Evolutionary conservation across 2,888 invertebrate genomes (phyloP), one percentile per base, ranked within the genome.

Genomic region (Fabriciana adippe): DNA sequence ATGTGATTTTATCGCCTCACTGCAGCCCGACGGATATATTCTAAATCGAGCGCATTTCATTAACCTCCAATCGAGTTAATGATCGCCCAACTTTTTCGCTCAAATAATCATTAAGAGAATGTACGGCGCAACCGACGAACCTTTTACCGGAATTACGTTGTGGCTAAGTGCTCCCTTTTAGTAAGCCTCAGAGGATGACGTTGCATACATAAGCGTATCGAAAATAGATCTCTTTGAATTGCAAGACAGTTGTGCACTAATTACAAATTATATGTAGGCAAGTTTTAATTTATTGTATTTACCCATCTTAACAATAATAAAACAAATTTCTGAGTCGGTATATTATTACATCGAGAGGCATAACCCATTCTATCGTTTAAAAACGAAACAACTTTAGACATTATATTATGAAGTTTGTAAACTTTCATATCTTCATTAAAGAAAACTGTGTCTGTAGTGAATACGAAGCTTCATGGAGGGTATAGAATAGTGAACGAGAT

Each of bases 71-170:
- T 89, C 82, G 81, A 75, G 84, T 85, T 89, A 89, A 90, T 89
- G 87, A 89, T 82, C 81, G 80, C 81, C 81, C 81, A 89, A 89
- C 80, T 89, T 89, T 89, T 89, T 87, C 88, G 86, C 88, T 89
- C 87, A 90, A 88, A 90, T 87, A 88, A 89, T 89, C 88, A 89
- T 89, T 87, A 87, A 81, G 83, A 84, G 83, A 88, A 88, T 84
- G 84, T 81, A 86, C 83, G 82, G 78, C 75, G 78, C 75, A 80
- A 75, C 81, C 81, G 78, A 78, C 74, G 78, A 85, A 83, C 87
- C 88, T 89, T 90, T 90, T 90, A 89, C 86, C 81, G 86, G 85
- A 89, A 90, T 91, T 88, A 88, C 86, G 83, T 80, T 75, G 80
- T 77, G 81, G 85, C 82, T 84, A 88, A 90, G 86, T 87, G 85